A percentile compares a stretch with the other conserved stretches of the same genome.
These are phyloP conservation scores for Thysanoteuthis rhombus DNA, from an alignment of 2,888 invertebrate species.

Conservation along the genomic window DNA sequence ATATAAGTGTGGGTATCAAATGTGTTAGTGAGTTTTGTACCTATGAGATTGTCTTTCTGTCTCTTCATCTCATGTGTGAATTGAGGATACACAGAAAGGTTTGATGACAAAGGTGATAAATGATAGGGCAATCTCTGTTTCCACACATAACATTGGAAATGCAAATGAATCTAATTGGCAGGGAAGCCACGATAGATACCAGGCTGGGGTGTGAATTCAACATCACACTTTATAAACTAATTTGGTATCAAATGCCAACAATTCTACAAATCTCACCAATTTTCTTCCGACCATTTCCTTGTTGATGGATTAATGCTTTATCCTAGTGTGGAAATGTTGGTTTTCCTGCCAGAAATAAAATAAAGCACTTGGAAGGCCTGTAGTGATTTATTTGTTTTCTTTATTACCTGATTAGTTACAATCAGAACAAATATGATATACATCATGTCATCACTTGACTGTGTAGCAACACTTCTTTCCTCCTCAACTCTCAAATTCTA, in stretches of 20 bases:
- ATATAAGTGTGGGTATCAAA: background rate
- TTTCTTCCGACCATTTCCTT: background rate
- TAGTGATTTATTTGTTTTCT: background rate
- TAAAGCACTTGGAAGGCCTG: background rate
- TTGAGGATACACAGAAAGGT: background rate
- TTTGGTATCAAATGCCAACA: background rate
- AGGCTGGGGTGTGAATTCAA: background rate
- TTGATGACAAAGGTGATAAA: slow-evolving; percentile 12
- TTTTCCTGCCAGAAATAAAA: background rate
- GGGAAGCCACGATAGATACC: background rate
- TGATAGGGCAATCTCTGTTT: background rate
- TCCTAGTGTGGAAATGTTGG: background rate
- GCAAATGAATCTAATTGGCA: background rate
- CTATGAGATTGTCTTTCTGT: background rate
- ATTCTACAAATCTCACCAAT: background rate
- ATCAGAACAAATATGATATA: slow-evolving; percentile 12
- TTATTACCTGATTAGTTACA: background rate
- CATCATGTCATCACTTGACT: background rate
- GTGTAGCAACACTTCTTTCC: background rate
- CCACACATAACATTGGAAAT: background rate
- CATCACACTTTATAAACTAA: background rate
- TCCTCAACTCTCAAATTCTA: background rate
- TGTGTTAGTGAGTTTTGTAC: background rate
- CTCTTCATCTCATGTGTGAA: background rate
- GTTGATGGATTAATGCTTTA: background rate